Percentiles rank a stretch among this genome's conserved stretches.
phyloP scores from a whole-genome alignment of 2,797 vertebrate species.

The Phrynocephalus guinanensis region DNA sequence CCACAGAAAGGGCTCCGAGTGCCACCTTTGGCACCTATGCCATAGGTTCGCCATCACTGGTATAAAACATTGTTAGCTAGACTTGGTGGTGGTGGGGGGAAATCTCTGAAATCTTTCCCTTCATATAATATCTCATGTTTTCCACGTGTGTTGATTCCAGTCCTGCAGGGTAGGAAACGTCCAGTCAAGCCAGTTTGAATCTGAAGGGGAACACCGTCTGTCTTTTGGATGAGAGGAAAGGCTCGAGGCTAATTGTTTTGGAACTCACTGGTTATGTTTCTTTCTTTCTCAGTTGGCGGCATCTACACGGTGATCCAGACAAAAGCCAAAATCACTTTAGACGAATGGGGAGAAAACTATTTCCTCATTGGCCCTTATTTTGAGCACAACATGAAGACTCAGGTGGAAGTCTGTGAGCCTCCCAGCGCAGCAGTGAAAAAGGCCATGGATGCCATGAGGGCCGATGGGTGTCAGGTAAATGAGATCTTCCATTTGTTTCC shows the following conservation, averaged over 20 bases:
- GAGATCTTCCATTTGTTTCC: conserved; percentile 43
- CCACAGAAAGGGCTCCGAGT: too few species aligned
- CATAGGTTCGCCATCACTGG: too few species aligned
- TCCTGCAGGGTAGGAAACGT: not conserved
- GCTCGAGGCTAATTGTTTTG: not conserved
- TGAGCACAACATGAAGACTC: conserved; percentile 93
- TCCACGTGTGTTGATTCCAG: not conserved
- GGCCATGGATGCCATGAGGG: conserved; percentile 86
- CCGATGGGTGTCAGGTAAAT: conserved; percentile 90
- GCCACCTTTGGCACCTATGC: too few species aligned
- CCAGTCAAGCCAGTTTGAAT: not conserved
- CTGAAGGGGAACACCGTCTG: not conserved
- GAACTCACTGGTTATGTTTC: not conserved
- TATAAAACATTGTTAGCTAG: not conserved
- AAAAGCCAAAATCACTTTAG: conserved; percentile 91
- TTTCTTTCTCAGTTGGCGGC: conserved; percentile 87
- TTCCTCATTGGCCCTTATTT: conserved; percentile 94
- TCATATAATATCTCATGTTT: not conserved
- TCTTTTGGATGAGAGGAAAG: not conserved
- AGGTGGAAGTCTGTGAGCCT: conserved; percentile 92
- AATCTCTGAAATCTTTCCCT: not conserved
- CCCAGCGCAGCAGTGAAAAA: conserved; percentile 79
- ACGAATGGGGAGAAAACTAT: conserved; percentile 97
- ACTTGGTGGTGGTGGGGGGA: too few species aligned
- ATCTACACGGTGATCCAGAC: conserved; percentile 98